Conservation (phyloP, 2,888 invertebrate species). For the Lissonota sp. region DNA sequence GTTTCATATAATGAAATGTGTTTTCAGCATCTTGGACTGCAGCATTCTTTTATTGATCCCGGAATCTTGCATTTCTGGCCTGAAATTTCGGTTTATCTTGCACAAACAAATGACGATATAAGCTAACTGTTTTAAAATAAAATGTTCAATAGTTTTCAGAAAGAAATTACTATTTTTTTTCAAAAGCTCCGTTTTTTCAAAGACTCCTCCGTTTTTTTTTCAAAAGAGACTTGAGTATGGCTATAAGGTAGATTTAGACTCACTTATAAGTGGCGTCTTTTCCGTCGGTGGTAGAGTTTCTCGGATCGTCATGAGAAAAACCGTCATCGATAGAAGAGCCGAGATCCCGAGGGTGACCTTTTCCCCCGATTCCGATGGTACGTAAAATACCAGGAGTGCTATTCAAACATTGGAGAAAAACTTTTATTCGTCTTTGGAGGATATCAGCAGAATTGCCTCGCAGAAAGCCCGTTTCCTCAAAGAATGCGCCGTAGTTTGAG, state of each 20-base stretch:
- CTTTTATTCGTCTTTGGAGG: constrained; percentile 25
- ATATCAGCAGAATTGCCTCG: not conserved
- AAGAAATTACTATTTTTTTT: not conserved
- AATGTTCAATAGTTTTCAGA: too few relatives aligned
- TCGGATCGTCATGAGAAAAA: constrained; percentile 94
- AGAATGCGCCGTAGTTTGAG: constrained; percentile 23
- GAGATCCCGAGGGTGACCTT: constrained; percentile 95
- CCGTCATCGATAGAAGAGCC: constrained; percentile 94
- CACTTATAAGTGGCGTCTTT: constrained; percentile 94
- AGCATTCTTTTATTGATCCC: too few relatives aligned
- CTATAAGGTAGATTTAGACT: constrained; percentile 81
- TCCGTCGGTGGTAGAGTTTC: constrained; percentile 94
- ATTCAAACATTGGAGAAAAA: constrained; percentile 73
- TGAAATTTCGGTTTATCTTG: too few relatives aligned
- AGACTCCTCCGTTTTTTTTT: constrained; percentile 20
- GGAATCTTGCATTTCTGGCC: too few relatives aligned
- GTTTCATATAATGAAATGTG: too few relatives aligned
- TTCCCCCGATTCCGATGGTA: constrained; percentile 94
- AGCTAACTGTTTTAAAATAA: too few relatives aligned
- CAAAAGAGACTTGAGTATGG: not conserved
- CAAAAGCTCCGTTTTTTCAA: too few relatives aligned
- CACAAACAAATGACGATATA: too few relatives aligned
- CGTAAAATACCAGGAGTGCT: constrained; percentile 94
- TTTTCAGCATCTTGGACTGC: too few relatives aligned
- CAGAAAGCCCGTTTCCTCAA: not conserved